Conservation (phyloP, 1,140 invertebrate genomes). For the Ctenoplectra terminalis region DNA sequence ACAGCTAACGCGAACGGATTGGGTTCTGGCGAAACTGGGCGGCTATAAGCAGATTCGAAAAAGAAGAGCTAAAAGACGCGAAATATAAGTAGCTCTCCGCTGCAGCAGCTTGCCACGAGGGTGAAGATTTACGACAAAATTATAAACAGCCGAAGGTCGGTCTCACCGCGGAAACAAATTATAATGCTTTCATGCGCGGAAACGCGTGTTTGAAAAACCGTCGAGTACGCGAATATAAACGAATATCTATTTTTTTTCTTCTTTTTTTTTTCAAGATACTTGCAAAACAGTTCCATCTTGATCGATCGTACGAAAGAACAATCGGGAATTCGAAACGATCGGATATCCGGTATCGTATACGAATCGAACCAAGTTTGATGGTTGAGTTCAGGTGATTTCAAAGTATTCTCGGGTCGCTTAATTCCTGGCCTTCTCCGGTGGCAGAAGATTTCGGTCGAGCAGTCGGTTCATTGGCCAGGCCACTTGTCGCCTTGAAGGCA, state of each 20-base stretch:
- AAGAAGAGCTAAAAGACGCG: neutral
- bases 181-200: too few relatives aligned
- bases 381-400: neutral
- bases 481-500: conserved; percentile 80
- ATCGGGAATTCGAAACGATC: neutral
- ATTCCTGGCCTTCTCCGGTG: conserved; percentile 13
- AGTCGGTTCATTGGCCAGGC: conserved; percentile 80
- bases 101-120: conserved; percentile 10
- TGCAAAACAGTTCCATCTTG: too few relatives aligned
- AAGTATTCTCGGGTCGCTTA: neutral
- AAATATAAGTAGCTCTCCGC: conserved; percentile 18
- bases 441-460: conserved; percentile 57
- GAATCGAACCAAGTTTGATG: neutral
- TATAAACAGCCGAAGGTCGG: conserved; percentile 42
- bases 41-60: conserved; percentile 22
- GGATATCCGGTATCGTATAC: neutral
- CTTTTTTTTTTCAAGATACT: too few relatives aligned
- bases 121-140: conserved; percentile 41
- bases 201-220: neutral
- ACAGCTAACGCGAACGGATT: neutral
- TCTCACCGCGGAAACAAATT: conserved; percentile 18
- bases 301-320: too few relatives aligned
- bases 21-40: neutral
- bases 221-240: neutral
- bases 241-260: neutral